phyloP scores from a whole-genome alignment of 2,113 vertebrate species.

The Dendrocopos noguchii region DNA sequence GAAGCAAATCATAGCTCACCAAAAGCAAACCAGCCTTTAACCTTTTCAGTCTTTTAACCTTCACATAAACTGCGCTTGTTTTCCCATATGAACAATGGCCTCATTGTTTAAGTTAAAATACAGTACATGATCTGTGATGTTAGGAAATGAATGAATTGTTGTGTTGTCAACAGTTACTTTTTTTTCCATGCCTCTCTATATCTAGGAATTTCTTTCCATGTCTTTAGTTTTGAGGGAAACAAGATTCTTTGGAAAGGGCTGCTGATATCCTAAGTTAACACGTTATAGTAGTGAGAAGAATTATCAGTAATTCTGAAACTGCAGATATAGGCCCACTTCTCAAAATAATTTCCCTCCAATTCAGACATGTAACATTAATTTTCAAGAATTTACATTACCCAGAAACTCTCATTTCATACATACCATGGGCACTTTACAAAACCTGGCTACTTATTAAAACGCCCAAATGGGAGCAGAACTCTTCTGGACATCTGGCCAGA shows the following conservation, averaged over 20 bases:
- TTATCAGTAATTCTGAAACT: not conserved
- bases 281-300: not conserved
- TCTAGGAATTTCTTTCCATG: slow-evolving; percentile 75
- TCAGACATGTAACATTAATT: not conserved
- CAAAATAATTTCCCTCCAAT: not conserved
- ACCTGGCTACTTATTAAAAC: not conserved
- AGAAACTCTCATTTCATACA: not conserved
- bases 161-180: slow-evolving; percentile 74
- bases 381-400: not conserved
- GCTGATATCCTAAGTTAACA: not conserved
- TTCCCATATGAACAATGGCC: slow-evolving; percentile 75
- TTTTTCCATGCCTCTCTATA: slow-evolving; percentile 55
- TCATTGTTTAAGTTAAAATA: slow-evolving; percentile 76
- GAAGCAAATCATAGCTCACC: not conserved
- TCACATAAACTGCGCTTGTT: slow-evolving; percentile 67
- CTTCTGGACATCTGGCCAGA: slow-evolving; percentile 47
- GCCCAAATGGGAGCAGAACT: not conserved
- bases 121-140: slow-evolving; percentile 71
- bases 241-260: not conserved
- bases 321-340: not conserved
- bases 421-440: not conserved
- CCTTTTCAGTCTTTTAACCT: slow-evolving; percentile 70
- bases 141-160: slow-evolving; percentile 82
- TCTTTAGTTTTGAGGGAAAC: slow-evolving; percentile 64
- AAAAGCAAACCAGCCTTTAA: slow-evolving; percentile 63